These are phyloP conservation scores for Zaprionus taronus DNA, from an alignment of 1,140 invertebrate species.

Conservation along the genomic window DNA sequence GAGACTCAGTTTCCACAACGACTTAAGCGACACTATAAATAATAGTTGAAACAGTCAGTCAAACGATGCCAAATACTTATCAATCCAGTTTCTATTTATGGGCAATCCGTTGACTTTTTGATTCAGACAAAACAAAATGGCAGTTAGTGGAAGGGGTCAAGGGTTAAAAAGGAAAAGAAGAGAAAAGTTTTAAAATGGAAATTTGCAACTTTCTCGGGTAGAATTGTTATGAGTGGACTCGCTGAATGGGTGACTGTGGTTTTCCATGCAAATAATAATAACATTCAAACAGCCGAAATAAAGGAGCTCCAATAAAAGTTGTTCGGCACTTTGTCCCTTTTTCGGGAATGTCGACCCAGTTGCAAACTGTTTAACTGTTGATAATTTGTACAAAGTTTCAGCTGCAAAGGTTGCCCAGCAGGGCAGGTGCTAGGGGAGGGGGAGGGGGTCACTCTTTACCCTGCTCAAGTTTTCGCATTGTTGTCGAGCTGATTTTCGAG, in stretches of 20 bases:
- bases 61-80: conserved; percentile 9
- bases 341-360: conserved; percentile 63
- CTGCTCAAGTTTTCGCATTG: conserved; percentile 29
- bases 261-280: conserved; percentile 75
- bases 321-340: conserved; percentile 45
- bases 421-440: background rate
- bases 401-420: conserved; percentile 15
- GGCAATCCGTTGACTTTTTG: background rate
- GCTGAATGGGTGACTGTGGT: conserved; percentile 34
- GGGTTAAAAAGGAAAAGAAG: conserved; percentile 4
- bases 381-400: conserved; percentile 75
- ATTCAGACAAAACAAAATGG: background rate
- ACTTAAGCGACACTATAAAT: background rate
- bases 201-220: conserved; percentile 47
- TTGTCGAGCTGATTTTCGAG: conserved; percentile 55
- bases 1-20: too few species aligned
- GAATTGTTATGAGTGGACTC: conserved; percentile 62
- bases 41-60: background rate
- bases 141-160: background rate
- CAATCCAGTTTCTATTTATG: background rate
- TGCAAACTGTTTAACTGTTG: conserved; percentile 74
- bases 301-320: conserved; percentile 62
- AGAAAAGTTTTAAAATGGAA: conserved; percentile 57
- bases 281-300: conserved; percentile 67
- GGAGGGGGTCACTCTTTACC: conserved; percentile 14